Base-by-base conservation (phyloP, 2,113 vertebrate genomes). In the Coracopsis vasa region DNA sequence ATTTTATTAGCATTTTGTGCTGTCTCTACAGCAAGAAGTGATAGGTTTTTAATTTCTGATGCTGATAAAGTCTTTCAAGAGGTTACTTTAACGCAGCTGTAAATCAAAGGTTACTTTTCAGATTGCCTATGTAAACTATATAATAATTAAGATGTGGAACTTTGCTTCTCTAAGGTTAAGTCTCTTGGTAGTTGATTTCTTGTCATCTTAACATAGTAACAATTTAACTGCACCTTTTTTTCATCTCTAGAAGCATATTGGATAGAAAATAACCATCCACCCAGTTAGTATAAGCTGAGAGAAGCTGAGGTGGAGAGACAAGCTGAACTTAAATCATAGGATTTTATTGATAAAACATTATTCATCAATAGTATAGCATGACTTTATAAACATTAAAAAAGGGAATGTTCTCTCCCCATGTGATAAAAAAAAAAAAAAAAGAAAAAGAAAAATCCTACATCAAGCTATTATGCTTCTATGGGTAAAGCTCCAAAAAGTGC, bases 61-160 rank as follows among this genome's bases (percentile, higher is more conserved):
- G 84, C 80, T 94, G 91, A 78, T 83, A 28, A 56, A 58, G 33
- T 92, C 84, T 90, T 92, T 35, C 33, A 56, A 61, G 81, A 89
- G 60, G 48, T 97, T 92, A 80, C 54, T 85, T 92, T 94, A 58
- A 69, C 67, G 60, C 41, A 75, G 17, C 86, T 81, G 25, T 95
- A 96, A 97, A 95, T 94, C 97, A 97, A 96, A 98, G 96, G 94
- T 94, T 93, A 48, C 35, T 18, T 98, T 90, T 96, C 80, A 80
- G 65, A 70, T 88, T 94, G 88, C 84, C 67, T 23, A 1, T 80
- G 94, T 70, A 65, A 94, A 58, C 80, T 44, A 33, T 88, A 42
- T 92, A 61, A 54, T 94, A 91, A 93, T 93, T 94, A 96, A 87
- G 75, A 81, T 35, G n/a, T n/a, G 37, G 64, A 72, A 11, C 79